Evolutionary conservation across 2,797 vertebrate species (phyloP), one percentile per base, ranked within the genome.

Genomic region (Diplodus sargus): DNA sequence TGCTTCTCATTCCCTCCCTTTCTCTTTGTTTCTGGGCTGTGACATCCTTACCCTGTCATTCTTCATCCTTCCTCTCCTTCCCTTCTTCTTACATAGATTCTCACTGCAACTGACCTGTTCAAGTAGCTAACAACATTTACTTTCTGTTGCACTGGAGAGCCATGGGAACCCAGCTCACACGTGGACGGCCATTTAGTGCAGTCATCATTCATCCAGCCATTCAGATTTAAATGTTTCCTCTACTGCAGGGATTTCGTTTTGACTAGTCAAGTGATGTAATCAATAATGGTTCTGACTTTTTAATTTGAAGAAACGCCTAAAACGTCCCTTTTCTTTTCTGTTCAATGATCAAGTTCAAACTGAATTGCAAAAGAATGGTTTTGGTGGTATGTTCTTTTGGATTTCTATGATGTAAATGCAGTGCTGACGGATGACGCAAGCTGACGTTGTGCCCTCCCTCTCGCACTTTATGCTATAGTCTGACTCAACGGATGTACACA

Each of bases 151-250:
- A 57, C 30, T 5, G 34, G 65, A 47, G n/a, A 57, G 42, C 18
- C 58, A n/a, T 16, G 8, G 18, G 72, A 52, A 49, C 59, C 20
- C 54, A 43, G 61, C 39, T 54, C 14, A 76, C 62, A 69, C 5
- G n/a, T 56, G 63, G 70, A 64, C 20, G 30, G 13, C 52, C 62
- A 68, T 61, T 74, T 57, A 75, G 78, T 25, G 28, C 42, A 71
- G 49, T 59, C 70, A 66, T 60, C 56, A 59, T 76, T 68, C 71
- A 34, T 82, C 60, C 39, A 52, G 56, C 23, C 76, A 78, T 80
- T 81, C 71, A 63, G 22, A 76, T 65, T 76, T 69, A 28, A 28
- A 60, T 2, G n/a, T n/a, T 28, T 51, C 67, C 60, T 75, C 58
- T 11, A 18, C 64, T 69, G 25, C 57, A 49, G 3, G 22, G 43